phyloP scores from a whole-genome alignment of 2,113 vertebrate species.

The Zosterops pallidus region DNA sequence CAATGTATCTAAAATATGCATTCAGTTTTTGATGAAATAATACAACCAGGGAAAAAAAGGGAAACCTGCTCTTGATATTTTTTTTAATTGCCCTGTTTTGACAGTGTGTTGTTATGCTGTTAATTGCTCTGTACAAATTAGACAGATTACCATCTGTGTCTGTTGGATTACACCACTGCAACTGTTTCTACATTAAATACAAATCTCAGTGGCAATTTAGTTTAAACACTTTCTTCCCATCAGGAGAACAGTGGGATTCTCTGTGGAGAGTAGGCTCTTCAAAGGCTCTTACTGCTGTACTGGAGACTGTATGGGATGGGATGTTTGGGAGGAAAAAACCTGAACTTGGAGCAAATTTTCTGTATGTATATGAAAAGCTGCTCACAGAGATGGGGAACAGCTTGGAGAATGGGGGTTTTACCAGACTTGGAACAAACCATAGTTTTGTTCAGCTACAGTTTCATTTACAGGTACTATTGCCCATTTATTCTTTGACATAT shows the following conservation, averaged over 20 bases:
- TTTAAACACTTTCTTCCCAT: not conserved
- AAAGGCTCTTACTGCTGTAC: not conserved
- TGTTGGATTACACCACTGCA: not conserved
- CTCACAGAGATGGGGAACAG: not conserved
- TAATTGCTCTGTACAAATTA: not conserved
- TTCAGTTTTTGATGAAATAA: not conserved
- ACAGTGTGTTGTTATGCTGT: not conserved
- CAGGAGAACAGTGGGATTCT: not conserved
- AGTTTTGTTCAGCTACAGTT: not conserved
- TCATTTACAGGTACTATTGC: not conserved
- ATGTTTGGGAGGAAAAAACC: not conserved
- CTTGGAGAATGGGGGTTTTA: not conserved
- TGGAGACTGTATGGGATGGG: not conserved
- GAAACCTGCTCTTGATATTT: not conserved
- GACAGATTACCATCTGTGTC: not conserved
- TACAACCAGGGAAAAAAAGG: not conserved
- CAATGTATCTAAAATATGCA: not conserved
- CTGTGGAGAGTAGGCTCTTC: not conserved
- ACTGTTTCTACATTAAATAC: not conserved
- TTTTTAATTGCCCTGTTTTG: not conserved
- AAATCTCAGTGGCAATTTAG: not conserved
- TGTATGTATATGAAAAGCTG: not conserved
- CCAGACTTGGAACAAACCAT: not conserved
- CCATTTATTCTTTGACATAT: not conserved
- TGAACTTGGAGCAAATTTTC: not conserved